Percentiles rank a stretch among this genome's conserved stretches.
Evolutionary conservation across 2,888 invertebrate species (phyloP).

Genomic region (Folsomia manolachei): DNA sequence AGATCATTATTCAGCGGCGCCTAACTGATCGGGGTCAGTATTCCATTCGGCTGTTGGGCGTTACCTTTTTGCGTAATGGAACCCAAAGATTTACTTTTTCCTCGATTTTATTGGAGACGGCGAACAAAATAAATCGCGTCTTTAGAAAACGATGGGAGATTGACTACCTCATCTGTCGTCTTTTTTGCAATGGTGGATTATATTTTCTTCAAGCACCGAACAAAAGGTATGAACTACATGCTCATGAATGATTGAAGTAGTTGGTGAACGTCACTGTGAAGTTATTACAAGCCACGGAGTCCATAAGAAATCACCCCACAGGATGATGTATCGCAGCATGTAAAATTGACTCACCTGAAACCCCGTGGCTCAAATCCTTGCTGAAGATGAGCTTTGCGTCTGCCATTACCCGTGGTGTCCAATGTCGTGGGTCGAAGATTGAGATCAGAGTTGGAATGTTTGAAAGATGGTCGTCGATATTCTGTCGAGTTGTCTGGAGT

Average conservation of each 20-base stretch:
- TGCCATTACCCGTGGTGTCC: not conserved
- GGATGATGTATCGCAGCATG: too few relatives aligned
- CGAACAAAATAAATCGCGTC: too few relatives aligned
- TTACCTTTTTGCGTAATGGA: not conserved
- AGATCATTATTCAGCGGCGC: too few relatives aligned
- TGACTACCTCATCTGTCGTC: not conserved
- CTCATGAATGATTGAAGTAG: constrained; percentile 19
- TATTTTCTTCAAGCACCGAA: not conserved
- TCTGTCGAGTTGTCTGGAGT: not conserved
- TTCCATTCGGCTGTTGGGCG: too few relatives aligned
- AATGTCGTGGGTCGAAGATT: constrained; percentile 13
- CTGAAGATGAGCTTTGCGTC: not conserved
- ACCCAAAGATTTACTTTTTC: not conserved
- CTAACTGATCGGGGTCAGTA: too few relatives aligned
- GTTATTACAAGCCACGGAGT: too few relatives aligned
- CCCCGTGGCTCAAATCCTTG: constrained; percentile 2
- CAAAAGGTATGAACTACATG: not conserved
- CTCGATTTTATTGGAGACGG: too few relatives aligned
- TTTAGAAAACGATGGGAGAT: too few relatives aligned
- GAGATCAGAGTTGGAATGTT: constrained; percentile 38
- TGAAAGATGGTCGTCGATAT: constrained; percentile 21
- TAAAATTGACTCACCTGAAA: constrained; percentile 10
- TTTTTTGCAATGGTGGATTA: not conserved
- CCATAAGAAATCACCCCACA: too few relatives aligned
- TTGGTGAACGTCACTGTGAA: too few relatives aligned